Evolutionary conservation across 2,113 vertebrate species (phyloP), one percentile per base, ranked within the genome.

Genomic region (Thryonomys swinderianus): DNA sequence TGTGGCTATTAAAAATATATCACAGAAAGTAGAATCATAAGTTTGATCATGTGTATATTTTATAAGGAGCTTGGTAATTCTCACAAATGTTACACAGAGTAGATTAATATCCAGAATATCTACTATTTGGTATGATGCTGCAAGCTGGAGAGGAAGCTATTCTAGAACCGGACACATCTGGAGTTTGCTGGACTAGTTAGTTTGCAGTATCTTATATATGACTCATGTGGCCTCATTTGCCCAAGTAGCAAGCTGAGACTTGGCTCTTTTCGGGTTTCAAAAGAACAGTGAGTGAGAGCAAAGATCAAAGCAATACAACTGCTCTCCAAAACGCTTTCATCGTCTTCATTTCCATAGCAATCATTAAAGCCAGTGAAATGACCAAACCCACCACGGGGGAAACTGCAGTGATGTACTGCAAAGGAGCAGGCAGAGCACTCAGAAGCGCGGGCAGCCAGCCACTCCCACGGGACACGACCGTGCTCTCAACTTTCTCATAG

Each of bases 351-450:
- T 86, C 20, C 21, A 74, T 86, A 11, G 37, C 40, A 69, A 14
- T 12, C 55, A 57, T 8, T 71, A 48, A 73, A 82, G 66, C 25
- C 82, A 90, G 18, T 7, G 20, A 45, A 30, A 71, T n/a, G 53
- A 51, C 7, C 42, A 57, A 81, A 51, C 1, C 37, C 25, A 82
- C 20, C 6, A 53, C 51, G 48, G 40, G 37, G 32, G 59, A 89
- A n/a, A 27, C 30, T 18, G 0, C 42, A 45, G 1, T 2, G 71
- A 45, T 17, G 9, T 40, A 17, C 12, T 81, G 57, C 16, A 53
- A 55, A 69, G 6, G 5, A 14, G 1, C 11, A 7, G 57, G 2
- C 12, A 66, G 74, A 6, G 0, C 34, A 6, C 1, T 30, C 20
- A 12, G 64, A 83, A n/a, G 20, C 16, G 32, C 11, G 61, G 34